Evolutionary conservation across 2,888 invertebrate genomes (phyloP), one percentile per base, ranked within the genome.

Genomic region (Drosophila nigricruria): DNA sequence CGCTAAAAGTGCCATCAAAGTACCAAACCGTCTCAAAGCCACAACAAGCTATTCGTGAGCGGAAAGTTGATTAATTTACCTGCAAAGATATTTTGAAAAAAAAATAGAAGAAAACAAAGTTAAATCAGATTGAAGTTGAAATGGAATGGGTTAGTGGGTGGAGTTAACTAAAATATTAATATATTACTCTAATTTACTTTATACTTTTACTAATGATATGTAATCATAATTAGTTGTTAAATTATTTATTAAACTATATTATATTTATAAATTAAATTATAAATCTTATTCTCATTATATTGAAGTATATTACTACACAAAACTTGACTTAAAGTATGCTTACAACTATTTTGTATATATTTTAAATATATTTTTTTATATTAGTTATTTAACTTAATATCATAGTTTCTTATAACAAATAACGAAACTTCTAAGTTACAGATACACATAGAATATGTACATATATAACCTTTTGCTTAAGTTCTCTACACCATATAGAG

Each of bases 41-140:
- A 60, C 36, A 49, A 62, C 45, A 27, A 58, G 36, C 54, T 38
- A 25, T 27, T 59, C 23, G 12, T 16, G 25, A 57, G n/a, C 10
- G 20, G 9, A 49, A 25, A 50, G 52, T 63, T 64, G 25, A 56
- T 66, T 75, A 43, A 76, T 70, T 88, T 82, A 87, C 87, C 87
- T 87, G 83, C 62, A 81, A 80, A 50, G 66, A 78, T 52, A 76
- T 23, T 27, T 43, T 40, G 23, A 10, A 67, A 25, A 50, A 32
- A 54, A 32, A 30, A n/a, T n/a, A n/a, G n/a, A n/a, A n/a, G n/a
- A 20, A 53, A 56, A 25, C 0, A 50, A 10, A 47, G 12, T 71
- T 60, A 18, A 63, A 47, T 62, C 10, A 40, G 27, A 42, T 38
- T 14, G 16, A 5, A 30, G 6, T 34, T 25, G 1, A 38, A 14